A percentile compares a stretch with the other conserved stretches of the same genome.
Conservation (phyloP, 2,888 invertebrate species). For the Rambutsinella grinnellia region DNA sequence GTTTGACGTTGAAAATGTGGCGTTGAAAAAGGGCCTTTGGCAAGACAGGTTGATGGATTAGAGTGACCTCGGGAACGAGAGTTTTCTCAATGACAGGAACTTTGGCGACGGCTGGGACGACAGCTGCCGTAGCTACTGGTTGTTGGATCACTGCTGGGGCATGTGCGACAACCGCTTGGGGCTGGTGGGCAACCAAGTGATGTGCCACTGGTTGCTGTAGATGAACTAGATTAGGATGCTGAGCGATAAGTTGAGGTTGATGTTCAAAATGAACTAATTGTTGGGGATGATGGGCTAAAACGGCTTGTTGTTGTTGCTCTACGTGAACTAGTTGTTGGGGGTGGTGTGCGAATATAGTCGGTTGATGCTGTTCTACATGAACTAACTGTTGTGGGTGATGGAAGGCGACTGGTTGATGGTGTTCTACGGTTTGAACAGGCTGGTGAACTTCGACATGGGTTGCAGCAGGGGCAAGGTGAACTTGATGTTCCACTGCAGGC, state of each 20-base stretch:
- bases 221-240: neutral
- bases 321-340: neutral
- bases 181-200: neutral
- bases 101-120: neutral
- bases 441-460: no score
- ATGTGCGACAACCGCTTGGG: neutral
- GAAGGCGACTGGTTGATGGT: neutral
- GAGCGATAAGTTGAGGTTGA: neutral
- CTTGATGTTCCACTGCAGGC: neutral
- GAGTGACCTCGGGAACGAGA: conserved; percentile 7
- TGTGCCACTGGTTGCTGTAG: conserved; percentile 9
- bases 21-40: conserved; percentile 36
- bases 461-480: neutral
- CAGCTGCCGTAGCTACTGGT: neutral
- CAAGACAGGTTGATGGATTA: conserved; percentile 42
- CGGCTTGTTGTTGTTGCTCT: no score
- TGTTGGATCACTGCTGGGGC: neutral
- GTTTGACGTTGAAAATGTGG: conserved; percentile 46
- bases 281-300: neutral
- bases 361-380: conserved; percentile 1
- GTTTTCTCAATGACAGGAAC: conserved; percentile 4
- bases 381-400: conserved; percentile 7
- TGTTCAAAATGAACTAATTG: neutral
- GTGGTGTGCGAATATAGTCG: neutral
- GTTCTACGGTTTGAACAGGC: no score